A percentile compares a stretch with the other conserved stretches of the same genome.
These are phyloP conservation scores for Lichenostomus cassidix DNA, from an alignment of 2,113 vertebrate genomes.

Conservation along the genomic window DNA sequence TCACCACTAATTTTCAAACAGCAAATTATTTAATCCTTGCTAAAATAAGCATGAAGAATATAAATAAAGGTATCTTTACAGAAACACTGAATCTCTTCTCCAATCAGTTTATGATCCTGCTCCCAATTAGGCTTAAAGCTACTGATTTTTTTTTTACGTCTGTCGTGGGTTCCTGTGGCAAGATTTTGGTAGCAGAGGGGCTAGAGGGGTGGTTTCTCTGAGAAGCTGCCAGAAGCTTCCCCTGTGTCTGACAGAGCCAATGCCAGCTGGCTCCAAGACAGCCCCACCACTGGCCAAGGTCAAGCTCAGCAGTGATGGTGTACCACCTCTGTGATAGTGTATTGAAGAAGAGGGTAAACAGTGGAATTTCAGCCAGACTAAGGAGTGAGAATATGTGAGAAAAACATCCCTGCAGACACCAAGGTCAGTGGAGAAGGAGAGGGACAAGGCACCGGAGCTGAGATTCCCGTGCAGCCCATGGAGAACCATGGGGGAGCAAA, in stretches of 20 bases:
- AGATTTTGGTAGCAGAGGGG: not conserved
- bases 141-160: not conserved
- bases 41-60: not conserved
- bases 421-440: not conserved
- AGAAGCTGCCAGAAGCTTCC: not conserved
- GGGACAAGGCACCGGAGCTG: not conserved
- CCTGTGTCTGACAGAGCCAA: not conserved
- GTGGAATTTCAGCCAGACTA: not conserved
- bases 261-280: not conserved
- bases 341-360: not conserved
- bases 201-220: not conserved
- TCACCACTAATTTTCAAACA: not conserved
- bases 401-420: not conserved
- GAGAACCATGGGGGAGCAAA: rapidly evolving
- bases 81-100: not conserved
- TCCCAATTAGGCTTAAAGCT: not conserved
- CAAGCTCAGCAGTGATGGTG: rapidly evolving
- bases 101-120: not conserved
- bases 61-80: not conserved
- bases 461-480: not conserved
- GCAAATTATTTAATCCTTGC: not conserved
- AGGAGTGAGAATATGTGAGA: not conserved
- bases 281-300: not conserved
- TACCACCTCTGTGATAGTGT: rapidly evolving
- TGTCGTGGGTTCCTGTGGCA: not conserved